Base-by-base conservation (phyloP, 2,797 vertebrate genomes). In the Mareca strepera region DNA sequence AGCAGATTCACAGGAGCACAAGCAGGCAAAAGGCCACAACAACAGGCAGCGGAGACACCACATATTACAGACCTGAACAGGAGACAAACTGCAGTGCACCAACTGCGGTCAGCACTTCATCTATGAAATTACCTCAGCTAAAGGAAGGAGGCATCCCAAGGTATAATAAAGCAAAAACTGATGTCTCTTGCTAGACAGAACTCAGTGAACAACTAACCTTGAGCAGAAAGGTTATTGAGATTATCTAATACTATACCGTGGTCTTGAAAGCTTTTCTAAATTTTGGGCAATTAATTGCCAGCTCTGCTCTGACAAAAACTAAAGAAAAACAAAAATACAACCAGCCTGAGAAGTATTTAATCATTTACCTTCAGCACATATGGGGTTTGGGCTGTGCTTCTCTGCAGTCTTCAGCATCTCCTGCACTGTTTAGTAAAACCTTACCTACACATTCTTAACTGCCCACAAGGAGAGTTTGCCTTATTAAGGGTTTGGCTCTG, bases 131-230 rank as follows among this genome's bases (percentile, higher is more conserved):
- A 74, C 90, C 86, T 93, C 84, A 82, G 90, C 75, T 74, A 84
- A 96, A 90, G 82, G 23, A 84, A 93, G 63, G 85, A 79, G 3
- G 39, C 92, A 43, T 81, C 76, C 79, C 59, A 76, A 77, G 82
- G 68, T 82, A 43, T 74, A 94, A 95, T 95, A 95, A 96, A 94
- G 69, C 62, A 97, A 93, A 93, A 82, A 25, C 0, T 2, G 48
- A 28, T 79, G 73, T 69, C 59, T 87, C 68, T 88, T 90, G 66
- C 88, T 95, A 91, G 89, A 95, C 69, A 92, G 93, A 96, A 95
- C 66, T 82, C 58, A 80, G 66, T 55, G 86, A 95, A 88, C 79
- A 63, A 56, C 83, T 93, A 83, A 94, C 92, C 90, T 86, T 53
- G 76, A 77, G 63, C n/a, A 62, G 75, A 93, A 90, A 96, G 76